Evolutionary conservation across 2,113 vertebrate species (phyloP), one percentile per base, ranked within the genome.

Genomic region (Oryctolagus cuniculus): DNA sequence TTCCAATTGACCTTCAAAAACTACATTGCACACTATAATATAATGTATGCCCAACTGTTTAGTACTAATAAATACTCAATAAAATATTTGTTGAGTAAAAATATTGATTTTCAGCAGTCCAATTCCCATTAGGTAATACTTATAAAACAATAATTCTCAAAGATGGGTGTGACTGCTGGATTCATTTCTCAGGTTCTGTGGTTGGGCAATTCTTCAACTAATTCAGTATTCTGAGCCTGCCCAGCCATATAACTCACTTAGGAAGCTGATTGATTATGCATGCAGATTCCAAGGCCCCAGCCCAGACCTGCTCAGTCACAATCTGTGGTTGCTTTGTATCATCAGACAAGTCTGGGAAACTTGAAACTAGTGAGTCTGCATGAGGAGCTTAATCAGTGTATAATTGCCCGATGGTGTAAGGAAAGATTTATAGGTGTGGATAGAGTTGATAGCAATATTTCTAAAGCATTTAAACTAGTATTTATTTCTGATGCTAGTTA

Each of bases 401-500:
- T 94, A 94, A 85, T 73, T 84, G 67, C 38, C 67, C 86, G 73
- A 74, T 94, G 19, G 38, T 67, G 5, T 82, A 36, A 75, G 31
- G 13, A 87, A 95, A 83, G 61, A 92, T 96, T 96, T 96, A 55
- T 58, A 82, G 69, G 86, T 74, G 17, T 2, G 13, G 53, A 38
- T 66, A 96, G 93, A 58, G 17, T 63, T 75, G 17, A 85, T 38
- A 90, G 49, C 6, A 6, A 93, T 87, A 58, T 19, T 19, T 58
- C 55, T 58, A 58, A 58, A 58, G 10, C 19, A 19, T 58, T 58
- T 58, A 19, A 58, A 58, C 55, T 17, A 21, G 55, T 21, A 82
- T 96, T 96, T 92, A 77, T 87, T 97, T 93, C 34, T 69, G 90
- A 69, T 92, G 49, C 8, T 84, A n/a, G 15, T 93, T 49, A 85